Evolutionary conservation across 2,113 vertebrate genomes (phyloP).

Genomic region (Peucedramus taeniatus): DNA sequence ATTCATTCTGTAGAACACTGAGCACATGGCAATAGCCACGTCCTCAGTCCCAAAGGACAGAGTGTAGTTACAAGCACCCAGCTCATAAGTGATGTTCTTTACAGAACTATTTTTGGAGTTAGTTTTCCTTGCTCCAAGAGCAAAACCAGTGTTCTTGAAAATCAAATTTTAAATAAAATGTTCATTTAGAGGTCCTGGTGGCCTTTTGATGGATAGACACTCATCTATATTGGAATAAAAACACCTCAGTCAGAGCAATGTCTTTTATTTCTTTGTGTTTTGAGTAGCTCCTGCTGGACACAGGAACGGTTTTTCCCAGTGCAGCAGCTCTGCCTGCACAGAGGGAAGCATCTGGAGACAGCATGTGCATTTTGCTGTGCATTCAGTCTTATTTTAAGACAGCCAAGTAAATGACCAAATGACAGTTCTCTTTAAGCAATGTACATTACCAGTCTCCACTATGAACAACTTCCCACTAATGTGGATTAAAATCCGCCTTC

Average conservation of each 20-base stretch:
- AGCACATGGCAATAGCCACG: neutral
- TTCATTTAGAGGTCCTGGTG: neutral
- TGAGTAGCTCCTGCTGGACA: neutral
- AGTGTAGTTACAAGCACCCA: neutral
- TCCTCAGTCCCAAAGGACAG: neutral
- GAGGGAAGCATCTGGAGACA: neutral
- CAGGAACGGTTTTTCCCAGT: neutral
- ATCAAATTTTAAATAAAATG: neutral
- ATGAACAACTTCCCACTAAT: neutral
- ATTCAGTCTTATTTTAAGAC: constrained; percentile 8
- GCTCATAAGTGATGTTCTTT: neutral
- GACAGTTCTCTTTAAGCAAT: neutral
- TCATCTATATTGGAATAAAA: neutral
- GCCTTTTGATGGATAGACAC: neutral
- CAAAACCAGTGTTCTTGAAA: neutral
- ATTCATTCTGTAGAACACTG: neutral
- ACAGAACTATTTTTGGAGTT: neutral
- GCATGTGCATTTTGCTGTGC: neutral
- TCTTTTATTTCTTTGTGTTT: neutral
- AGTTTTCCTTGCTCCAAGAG: neutral
- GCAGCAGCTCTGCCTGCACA: neutral
- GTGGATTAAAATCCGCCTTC: neutral
- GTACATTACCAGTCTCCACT: accelerated
- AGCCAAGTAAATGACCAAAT: neutral
- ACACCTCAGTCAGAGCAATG: neutral